Conservation (phyloP, 1,140 invertebrate genomes). For the Aradophagus sp. region DNA sequence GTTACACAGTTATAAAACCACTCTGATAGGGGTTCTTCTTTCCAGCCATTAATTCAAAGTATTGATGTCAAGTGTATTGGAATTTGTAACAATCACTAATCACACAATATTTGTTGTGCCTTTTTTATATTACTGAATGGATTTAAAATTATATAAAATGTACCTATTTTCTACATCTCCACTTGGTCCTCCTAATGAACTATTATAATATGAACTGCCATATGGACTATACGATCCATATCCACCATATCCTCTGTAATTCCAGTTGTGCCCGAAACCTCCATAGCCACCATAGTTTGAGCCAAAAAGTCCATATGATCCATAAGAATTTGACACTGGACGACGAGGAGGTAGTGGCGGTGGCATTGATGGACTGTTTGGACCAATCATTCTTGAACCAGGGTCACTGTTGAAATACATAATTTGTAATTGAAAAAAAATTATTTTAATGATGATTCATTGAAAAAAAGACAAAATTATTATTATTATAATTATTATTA, state of each 20-base stretch:
- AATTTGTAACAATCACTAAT: too few relatives aligned
- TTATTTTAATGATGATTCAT: background rate
- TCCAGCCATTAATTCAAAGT: too few relatives aligned
- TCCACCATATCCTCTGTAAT: slow-evolving; percentile 62
- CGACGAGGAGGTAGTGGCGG: slow-evolving; percentile 66
- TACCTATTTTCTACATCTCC: slow-evolving; percentile 80
- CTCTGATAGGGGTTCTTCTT: too few relatives aligned
- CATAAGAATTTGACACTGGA: slow-evolving; percentile 49
- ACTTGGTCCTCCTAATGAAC: slow-evolving; percentile 70
- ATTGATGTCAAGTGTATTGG: too few relatives aligned
- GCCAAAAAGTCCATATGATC: slow-evolving; percentile 61
- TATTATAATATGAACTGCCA: slow-evolving; percentile 67
- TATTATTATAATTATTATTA: too few relatives aligned
- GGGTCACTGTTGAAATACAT: slow-evolving; percentile 34
- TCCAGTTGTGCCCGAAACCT: slow-evolving; percentile 57
- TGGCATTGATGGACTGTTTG: slow-evolving; percentile 38
- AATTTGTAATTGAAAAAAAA: too few relatives aligned
- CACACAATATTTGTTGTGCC: too few relatives aligned
- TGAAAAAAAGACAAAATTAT: too few relatives aligned
- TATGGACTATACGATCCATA: slow-evolving; percentile 63
- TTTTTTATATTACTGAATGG: too few relatives aligned
- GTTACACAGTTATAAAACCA: too few relatives aligned
- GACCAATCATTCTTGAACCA: slow-evolving; percentile 38
- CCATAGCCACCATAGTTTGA: slow-evolving; percentile 43
- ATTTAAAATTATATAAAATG: too few relatives aligned